Conservation (phyloP, 2,797 vertebrate genomes). For the Etheostoma nigrum region DNA sequence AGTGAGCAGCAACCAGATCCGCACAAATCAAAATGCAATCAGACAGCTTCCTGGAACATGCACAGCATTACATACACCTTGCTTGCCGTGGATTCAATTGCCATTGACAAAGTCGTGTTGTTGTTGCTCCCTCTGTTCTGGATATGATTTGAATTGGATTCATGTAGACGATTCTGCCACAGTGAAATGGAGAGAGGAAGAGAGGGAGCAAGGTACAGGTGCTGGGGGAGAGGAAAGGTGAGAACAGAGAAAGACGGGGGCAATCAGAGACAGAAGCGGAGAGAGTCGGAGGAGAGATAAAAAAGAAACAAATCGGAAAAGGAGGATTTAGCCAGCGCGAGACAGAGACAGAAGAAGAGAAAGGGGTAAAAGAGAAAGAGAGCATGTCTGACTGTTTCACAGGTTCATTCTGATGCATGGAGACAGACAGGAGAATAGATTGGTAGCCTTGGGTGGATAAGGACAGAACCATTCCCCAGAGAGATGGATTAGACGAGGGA, state of each 20-base stretch:
- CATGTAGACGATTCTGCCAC: slow-evolving; percentile 67
- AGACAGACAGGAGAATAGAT: slow-evolving; percentile 87
- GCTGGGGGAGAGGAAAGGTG: slow-evolving; percentile 54
- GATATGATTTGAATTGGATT: slow-evolving; percentile 78
- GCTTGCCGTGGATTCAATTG: slow-evolving; percentile 74
- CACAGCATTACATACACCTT: slow-evolving; percentile 69
- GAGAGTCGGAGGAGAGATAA: slow-evolving; percentile 50
- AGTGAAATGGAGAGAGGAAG: slow-evolving; percentile 48
- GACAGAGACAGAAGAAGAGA: slow-evolving; percentile 58
- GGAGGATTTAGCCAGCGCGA: slow-evolving; percentile 43
- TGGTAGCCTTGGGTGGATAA: slow-evolving; percentile 89
- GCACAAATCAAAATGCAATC: slow-evolving; percentile 77
- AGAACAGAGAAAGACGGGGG: slow-evolving; percentile 51
- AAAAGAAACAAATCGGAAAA: slow-evolving; percentile 66
- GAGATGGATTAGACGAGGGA: slow-evolving; percentile 88
- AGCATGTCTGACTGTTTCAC: slow-evolving; percentile 81
- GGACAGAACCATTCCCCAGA: slow-evolving; percentile 87
- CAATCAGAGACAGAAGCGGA: slow-evolving; percentile 48
- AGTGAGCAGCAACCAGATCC: slow-evolving; percentile 69
- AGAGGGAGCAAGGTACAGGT: slow-evolving; percentile 31
- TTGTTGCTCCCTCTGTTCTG: slow-evolving; percentile 65
- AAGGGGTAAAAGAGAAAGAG: slow-evolving; percentile 63
- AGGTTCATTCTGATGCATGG: slow-evolving; percentile 85
- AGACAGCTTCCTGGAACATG: slow-evolving; percentile 77
- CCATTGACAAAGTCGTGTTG: slow-evolving; percentile 80